Conservation (phyloP, 2,888 invertebrate species). For the Allolobophora icterica region DNA sequence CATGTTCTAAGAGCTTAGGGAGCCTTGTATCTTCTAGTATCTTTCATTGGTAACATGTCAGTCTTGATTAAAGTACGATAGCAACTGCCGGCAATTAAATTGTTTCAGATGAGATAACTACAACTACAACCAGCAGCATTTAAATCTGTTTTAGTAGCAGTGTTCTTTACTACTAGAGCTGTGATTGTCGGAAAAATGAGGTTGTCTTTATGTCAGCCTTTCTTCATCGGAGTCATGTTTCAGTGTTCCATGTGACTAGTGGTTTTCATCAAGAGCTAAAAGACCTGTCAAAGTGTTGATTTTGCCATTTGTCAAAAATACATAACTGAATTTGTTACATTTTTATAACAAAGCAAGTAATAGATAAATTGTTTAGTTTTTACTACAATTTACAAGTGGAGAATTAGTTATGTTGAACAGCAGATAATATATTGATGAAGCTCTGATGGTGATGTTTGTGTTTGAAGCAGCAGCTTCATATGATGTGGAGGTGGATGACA, state of each 20-base stretch:
- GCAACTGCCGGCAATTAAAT: background rate
- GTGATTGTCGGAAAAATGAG: background rate
- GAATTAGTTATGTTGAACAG: background rate
- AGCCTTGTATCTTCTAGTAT: no score
- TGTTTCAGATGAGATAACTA: background rate
- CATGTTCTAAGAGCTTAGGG: no score
- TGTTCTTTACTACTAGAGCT: background rate
- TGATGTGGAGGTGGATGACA: constrained; percentile 33
- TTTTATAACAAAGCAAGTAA: background rate
- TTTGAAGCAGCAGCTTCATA: constrained; percentile 15
- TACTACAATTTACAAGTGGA: background rate
- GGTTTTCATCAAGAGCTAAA: background rate
- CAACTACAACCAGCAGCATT: background rate
- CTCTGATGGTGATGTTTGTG: background rate
- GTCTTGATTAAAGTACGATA: background rate
- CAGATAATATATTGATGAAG: background rate
- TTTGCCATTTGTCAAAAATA: background rate
- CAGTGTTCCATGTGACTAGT: background rate
- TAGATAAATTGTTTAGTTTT: background rate
- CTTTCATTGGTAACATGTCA: no score
- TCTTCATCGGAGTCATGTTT: background rate
- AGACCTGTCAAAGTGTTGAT: background rate
- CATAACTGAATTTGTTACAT: background rate
- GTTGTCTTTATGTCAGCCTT: background rate
- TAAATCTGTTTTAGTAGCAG: background rate